Percentiles rank a stretch among this genome's conserved stretches.
Evolutionary conservation across 2,797 vertebrate genomes (phyloP).

Genomic region (Rhabdophis nuchalis): DNA sequence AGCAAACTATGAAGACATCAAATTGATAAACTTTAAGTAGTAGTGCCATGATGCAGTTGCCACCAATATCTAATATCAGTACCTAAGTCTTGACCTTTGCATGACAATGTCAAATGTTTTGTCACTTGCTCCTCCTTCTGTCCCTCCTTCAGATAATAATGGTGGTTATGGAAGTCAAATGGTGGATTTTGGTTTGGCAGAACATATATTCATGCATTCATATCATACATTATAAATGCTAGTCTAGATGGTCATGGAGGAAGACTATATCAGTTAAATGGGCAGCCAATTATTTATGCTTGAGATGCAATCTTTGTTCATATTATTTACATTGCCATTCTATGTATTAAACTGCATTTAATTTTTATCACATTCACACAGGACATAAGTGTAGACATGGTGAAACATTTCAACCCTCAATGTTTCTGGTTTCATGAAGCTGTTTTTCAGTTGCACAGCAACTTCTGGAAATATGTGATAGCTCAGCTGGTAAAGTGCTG

Average conservation of each 20-base stretch:
- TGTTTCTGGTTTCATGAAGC: slow-evolving; percentile 83
- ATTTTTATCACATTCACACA: neutral
- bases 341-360: neutral
- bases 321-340: neutral
- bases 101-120: neutral
- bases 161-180: neutral
- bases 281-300: neutral
- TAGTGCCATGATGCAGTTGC: neutral
- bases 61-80: neutral
- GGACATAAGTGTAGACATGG: slow-evolving; percentile 66
- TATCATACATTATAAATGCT: neutral
- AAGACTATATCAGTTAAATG: neutral
- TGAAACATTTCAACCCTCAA: slow-evolving; percentile 88
- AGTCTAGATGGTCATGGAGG: neutral
- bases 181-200: neutral
- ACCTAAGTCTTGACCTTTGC: neutral
- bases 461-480: slow-evolving; percentile 87
- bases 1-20: neutral
- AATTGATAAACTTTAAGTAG: neutral
- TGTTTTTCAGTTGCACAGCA: slow-evolving; percentile 76
- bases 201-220: neutral
- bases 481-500: slow-evolving; percentile 79
- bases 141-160: neutral
- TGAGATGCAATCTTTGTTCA: neutral
- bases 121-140: neutral